Base-by-base conservation (phyloP, 2,113 vertebrate genomes). In the Accipiter cooperii region DNA sequence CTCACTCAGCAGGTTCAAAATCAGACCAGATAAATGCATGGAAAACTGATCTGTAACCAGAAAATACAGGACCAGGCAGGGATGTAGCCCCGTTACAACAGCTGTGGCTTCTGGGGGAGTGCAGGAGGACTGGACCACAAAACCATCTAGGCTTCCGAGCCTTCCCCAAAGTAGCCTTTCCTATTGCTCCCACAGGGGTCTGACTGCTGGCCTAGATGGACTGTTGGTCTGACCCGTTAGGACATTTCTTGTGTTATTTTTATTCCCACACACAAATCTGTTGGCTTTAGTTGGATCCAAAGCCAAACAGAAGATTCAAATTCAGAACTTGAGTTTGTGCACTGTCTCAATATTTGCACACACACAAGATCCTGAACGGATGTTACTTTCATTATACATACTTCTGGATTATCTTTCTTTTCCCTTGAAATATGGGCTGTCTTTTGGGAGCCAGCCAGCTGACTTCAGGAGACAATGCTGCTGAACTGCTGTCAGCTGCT, bases 381-480 rank as follows among this genome's bases (percentile, higher is more conserved):
- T 65, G 68, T 70, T 74, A 91, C 73, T 95, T 93, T 86, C 51
- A 44, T 79, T 70, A 77, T 38, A 70, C 36, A 20, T 33, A 57
- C 33, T 69, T 79, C 71, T 90, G 61, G 13, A 83, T 85, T 69
- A 76, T 44, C 71, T 93, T 65, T 81, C 34, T 96, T 80, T 86
- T 84, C 93, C 58, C 73, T 1, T 61, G 54, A 88, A 95, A 88
- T 54, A 71, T 3, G 5, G 60, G 66, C 75, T 66, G 80, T 86
- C 75, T 89, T 83, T 86, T 90, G 86, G 80, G 68, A 95, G 64
- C 9, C 76, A 89, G 83, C 79, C 86, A 93, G 79, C 79, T 92
- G 79, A 74, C 58, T 90, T 64, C 31, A 74, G 89, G 79, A 95
- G 80, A 89, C 60, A 75, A 75, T 33, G 60, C 63, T 86, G 58